These are phyloP conservation scores for Mormyrops boulengeri DNA, from an alignment of 2,797 vertebrate genomes.

Conservation along the genomic window DNA sequence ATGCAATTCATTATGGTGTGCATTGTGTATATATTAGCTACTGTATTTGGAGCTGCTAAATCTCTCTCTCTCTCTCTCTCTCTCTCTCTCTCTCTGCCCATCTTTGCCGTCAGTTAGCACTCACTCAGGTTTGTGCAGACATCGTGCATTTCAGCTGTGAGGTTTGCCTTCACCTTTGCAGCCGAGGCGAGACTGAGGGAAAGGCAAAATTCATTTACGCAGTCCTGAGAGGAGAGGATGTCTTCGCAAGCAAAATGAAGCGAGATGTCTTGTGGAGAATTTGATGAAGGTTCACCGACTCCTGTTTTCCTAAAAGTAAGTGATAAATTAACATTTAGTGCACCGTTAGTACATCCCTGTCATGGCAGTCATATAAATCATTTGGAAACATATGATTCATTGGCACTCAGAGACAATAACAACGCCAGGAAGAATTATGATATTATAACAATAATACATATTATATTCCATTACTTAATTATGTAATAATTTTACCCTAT, in stretches of 20 bases:
- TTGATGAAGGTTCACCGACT: not conserved
- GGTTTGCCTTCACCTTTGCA: not conserved
- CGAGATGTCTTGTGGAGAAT: not conserved
- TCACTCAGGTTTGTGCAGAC: conserved; percentile 7
- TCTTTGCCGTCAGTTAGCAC: not conserved
- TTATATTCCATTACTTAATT: not conserved
- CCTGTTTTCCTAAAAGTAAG: not conserved
- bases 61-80: conserved; percentile 3
- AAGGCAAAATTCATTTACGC: not conserved
- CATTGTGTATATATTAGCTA: not conserved
- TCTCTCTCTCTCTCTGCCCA: conserved; percentile 7
- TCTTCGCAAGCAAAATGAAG: not conserved
- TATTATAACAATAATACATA: not conserved
- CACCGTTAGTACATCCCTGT: not conserved
- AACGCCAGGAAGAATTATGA: not conserved
- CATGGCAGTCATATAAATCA: not conserved
- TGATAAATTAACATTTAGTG: not conserved
- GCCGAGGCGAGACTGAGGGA: not conserved
- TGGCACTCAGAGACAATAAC: not conserved
- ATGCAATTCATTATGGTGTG: not conserved
- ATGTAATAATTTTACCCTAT: not conserved
- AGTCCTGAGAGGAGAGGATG: not conserved
- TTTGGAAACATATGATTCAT: not conserved
- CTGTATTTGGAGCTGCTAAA: not conserved
- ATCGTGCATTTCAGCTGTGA: not conserved